phyloP scores from a whole-genome alignment of 1,140 invertebrate genomes.

The Pomacea maculata region DNA sequence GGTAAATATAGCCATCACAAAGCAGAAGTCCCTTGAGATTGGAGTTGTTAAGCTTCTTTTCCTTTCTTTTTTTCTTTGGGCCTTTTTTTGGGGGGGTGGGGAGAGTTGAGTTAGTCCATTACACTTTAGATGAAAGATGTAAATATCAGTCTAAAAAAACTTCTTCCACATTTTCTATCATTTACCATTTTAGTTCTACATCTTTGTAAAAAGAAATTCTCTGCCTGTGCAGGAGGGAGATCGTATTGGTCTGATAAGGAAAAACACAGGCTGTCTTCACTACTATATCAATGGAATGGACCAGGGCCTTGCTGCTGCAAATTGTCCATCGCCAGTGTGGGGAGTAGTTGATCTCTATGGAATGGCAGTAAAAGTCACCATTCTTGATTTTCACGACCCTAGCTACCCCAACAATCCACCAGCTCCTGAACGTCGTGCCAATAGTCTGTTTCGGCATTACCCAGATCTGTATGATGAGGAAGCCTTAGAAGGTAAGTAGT shows the following conservation, averaged over 20 bases:
- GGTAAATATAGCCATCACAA: slow-evolving; percentile 65
- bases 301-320: slow-evolving; percentile 62
- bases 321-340: slow-evolving; percentile 58
- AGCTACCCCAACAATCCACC: slow-evolving; percentile 40
- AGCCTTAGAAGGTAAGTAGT: slow-evolving; percentile 16
- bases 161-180: neutral
- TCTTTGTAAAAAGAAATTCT: neutral
- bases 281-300: slow-evolving; percentile 65
- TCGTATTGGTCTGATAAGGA: slow-evolving; percentile 61
- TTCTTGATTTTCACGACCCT: slow-evolving; percentile 53
- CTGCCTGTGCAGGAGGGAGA: slow-evolving; percentile 57
- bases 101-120: neutral
- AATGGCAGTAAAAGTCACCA: slow-evolving; percentile 87
- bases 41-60: no score
- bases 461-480: slow-evolving; percentile 52
- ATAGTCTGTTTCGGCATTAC: slow-evolving; percentile 48
- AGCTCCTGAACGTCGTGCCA: slow-evolving; percentile 31
- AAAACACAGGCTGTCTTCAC: slow-evolving; percentile 57
- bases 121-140: neutral
- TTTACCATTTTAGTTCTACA: neutral
- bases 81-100: neutral
- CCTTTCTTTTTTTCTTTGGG: no score
- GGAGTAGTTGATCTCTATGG: slow-evolving; percentile 66
- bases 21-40: no score
- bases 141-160: neutral